A percentile compares a stretch with the other conserved stretches of the same genome.
Evolutionary conservation across 64 coral and sea anemone species (phyloP).

Genomic region (Montipora foliosa): DNA sequence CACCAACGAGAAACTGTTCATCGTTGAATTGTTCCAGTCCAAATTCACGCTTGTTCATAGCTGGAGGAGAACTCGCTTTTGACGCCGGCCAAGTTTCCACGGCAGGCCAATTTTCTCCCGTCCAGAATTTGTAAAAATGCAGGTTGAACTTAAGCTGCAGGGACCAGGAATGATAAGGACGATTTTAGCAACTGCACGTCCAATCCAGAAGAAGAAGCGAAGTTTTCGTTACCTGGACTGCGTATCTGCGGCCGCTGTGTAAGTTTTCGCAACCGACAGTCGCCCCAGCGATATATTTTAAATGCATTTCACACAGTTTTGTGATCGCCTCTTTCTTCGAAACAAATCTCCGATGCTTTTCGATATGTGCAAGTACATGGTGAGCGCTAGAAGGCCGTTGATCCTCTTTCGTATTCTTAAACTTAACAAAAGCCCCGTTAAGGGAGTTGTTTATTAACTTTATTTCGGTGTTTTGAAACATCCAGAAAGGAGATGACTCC

Average conservation of each 20-base stretch:
- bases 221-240: background rate
- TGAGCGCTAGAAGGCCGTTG: background rate
- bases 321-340: background rate
- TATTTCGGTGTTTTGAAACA: conserved; percentile 31
- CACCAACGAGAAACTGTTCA: conserved; percentile 91
- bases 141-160: too few species aligned
- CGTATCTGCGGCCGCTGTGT: background rate
- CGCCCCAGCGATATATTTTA: background rate
- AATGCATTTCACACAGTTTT: background rate
- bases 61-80: background rate
- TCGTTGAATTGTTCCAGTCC: conserved; percentile 83
- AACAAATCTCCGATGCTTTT: background rate
- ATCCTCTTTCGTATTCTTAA: too few species aligned
- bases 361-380: background rate
- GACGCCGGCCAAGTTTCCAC: background rate
- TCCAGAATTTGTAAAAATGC: too few species aligned
- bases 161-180: too few species aligned
- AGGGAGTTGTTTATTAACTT: conserved; percentile 20
- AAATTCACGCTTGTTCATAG: conserved; percentile 87
- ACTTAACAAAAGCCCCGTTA: background rate
- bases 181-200: background rate
- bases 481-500: conserved; percentile 6
- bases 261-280: background rate
- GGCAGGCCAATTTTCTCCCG: background rate
- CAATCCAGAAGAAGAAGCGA: background rate